Conservation (phyloP, 2,113 vertebrate species). For the Channa argus region DNA sequence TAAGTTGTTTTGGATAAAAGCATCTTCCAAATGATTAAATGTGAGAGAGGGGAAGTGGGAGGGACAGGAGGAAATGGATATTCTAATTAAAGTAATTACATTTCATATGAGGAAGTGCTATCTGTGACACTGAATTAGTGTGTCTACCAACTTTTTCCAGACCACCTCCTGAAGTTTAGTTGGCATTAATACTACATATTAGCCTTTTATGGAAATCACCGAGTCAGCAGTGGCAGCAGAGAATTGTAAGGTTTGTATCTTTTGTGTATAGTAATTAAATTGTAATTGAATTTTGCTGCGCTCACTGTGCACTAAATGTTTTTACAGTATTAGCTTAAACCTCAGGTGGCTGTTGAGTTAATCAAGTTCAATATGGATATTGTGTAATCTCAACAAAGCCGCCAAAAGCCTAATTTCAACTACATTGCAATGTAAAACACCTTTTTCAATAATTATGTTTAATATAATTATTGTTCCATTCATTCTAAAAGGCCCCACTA, state of each 20-base stretch:
- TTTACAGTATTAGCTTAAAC: constrained; percentile 38
- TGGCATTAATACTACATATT: neutral
- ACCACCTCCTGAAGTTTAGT: no score
- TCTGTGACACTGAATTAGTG: constrained; percentile 7
- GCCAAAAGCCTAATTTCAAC: neutral
- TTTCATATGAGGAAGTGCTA: neutral
- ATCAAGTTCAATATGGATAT: constrained; percentile 30
- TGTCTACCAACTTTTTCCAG: neutral
- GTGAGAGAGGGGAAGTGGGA: neutral
- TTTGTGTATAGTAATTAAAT: constrained; percentile 57
- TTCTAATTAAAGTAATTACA: constrained; percentile 19
- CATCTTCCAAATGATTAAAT: no score
- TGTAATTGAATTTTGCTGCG: constrained; percentile 52
- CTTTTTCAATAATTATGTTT: constrained; percentile 12
- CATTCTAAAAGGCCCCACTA: neutral
- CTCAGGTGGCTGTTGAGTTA: constrained; percentile 38
- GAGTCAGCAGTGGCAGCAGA: constrained; percentile 40
- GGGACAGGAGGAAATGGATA: neutral
- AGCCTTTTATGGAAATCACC: constrained; percentile 2
- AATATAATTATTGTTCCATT: neutral
- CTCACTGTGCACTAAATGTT: constrained; percentile 19
- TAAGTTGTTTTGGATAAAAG: no score
- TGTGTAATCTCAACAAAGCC: constrained; percentile 20
- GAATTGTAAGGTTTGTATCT: neutral
- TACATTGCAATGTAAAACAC: neutral